Conservation (phyloP, 2,888 invertebrate genomes). For the Drosophila atripex region DNA sequence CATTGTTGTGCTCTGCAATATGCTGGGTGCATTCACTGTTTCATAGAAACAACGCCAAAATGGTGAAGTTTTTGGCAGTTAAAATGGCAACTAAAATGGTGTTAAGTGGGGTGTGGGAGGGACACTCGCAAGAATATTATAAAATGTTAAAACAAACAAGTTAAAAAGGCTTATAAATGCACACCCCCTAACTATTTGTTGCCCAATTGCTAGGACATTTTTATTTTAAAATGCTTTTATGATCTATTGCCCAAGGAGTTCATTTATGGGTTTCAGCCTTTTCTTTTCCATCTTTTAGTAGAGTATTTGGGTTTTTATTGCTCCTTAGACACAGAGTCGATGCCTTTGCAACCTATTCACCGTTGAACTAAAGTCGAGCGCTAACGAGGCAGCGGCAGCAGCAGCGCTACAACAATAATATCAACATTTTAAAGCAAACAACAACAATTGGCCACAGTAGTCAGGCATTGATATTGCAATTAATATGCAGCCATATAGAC, state of each 20-base stretch:
- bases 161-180: not conserved
- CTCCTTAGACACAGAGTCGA: conserved; percentile 9
- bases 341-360: conserved; percentile 36
- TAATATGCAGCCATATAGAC: conserved; percentile 57
- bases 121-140: not conserved
- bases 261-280: not conserved
- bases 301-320: conserved; percentile 38
- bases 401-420: conserved; percentile 17
- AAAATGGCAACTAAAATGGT: not conserved
- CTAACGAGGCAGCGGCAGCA: conserved; percentile 65
- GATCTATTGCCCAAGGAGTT: not conserved
- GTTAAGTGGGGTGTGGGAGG: not conserved
- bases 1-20: conserved; percentile 53
- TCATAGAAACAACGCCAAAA: not conserved
- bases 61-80: too few species aligned
- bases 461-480: conserved; percentile 74
- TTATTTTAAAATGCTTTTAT: not conserved
- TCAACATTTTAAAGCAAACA: conserved; percentile 31
- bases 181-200: not conserved
- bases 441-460: conserved; percentile 60
- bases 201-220: not conserved
- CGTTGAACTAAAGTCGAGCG: conserved; percentile 51
- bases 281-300: conserved; percentile 14
- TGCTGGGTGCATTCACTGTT: conserved; percentile 18
- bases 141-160: not conserved